Base-by-base conservation (phyloP, 2,888 invertebrate genomes). In the Drosophila rellima region DNA sequence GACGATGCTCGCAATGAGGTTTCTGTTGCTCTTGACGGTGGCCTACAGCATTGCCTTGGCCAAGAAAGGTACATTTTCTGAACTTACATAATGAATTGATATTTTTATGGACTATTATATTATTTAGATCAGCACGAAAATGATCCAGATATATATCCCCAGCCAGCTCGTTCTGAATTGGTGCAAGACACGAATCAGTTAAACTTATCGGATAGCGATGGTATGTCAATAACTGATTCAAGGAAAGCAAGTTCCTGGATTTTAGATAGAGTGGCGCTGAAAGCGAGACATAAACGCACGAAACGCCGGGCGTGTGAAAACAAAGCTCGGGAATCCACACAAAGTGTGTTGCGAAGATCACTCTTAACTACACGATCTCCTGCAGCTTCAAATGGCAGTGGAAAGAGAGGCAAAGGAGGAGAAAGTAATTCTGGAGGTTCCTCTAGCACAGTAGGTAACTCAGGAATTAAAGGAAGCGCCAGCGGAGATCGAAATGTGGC, bases 11-110 rank as follows among this genome's bases (percentile, higher is more conserved):
- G 3, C 13, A 7, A 42, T 42, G 20, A 13, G 13, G 42, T 5
- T 17, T 8, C 20, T 29, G 52, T 20, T 70, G 17, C 11, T 45
- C 29, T 31, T 54, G 5, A 23, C 59, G 26, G 8, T 52, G 23
- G 13, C 69, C 88, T 90, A 13, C 89, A 94, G 94, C 93, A 93
- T 88, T 93, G 15, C 23, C 15, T n/a, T 51, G 40, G 17, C 39
- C 7, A 1, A 11, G 3, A 13, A 56, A 26, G 39, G 70, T 51
- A 51, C 66, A 44, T 48, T 10, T n/a, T 15, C 2, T 39, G 2
- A n/a, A n/a, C n/a, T 8, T 17, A 10, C 11, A 18, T 5, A 18
- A 0, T 18, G 1, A 11, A 18, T 11, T 40, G 1, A 5, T 5
- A 18, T 11, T 10, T 40, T 11, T 18, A 2, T n/a, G n/a, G 35